A percentile compares a stretch with the other conserved stretches of the same genome.
These are phyloP conservation scores for Pristionchus japonicus DNA, from an alignment of 2,888 invertebrate genomes.

Conservation along the genomic window DNA sequence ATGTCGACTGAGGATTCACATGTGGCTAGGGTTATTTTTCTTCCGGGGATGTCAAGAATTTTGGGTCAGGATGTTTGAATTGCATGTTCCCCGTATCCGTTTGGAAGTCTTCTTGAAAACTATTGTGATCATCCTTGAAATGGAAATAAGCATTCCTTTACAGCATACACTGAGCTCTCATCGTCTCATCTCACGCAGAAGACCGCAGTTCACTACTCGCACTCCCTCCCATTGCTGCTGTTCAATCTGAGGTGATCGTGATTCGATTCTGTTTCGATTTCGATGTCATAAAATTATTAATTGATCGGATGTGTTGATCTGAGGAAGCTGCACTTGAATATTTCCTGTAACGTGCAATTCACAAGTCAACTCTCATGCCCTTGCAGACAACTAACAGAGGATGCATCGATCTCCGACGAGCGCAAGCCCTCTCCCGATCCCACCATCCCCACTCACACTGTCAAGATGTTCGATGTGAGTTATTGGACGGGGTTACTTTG, in stretches of 20 bases:
- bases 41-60: too few species aligned
- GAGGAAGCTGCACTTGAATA: too few species aligned
- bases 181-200: constrained; percentile 93
- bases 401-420: constrained; percentile 55
- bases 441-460: constrained; percentile 56
- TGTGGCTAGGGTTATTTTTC: too few species aligned
- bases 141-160: too few species aligned
- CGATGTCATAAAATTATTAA: too few species aligned
- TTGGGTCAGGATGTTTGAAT: too few species aligned
- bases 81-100: too few species aligned
- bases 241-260: constrained; percentile 77
- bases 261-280: too few species aligned
- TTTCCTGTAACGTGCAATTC: too few species aligned
- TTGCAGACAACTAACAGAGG: constrained; percentile 59
- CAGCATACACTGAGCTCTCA: constrained; percentile 94
- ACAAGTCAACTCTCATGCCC: constrained; percentile 61
- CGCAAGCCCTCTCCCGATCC: constrained; percentile 53
- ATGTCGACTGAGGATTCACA: neutral
- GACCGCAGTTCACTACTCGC: constrained; percentile 89
- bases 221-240: constrained; percentile 80
- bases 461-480: constrained; percentile 65
- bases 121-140: too few species aligned
- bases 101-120: too few species aligned
- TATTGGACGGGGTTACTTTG: neutral
- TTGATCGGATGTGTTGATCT: too few species aligned